phyloP scores from a whole-genome alignment of 2,888 invertebrate species.

The Lapara coniferarum region DNA sequence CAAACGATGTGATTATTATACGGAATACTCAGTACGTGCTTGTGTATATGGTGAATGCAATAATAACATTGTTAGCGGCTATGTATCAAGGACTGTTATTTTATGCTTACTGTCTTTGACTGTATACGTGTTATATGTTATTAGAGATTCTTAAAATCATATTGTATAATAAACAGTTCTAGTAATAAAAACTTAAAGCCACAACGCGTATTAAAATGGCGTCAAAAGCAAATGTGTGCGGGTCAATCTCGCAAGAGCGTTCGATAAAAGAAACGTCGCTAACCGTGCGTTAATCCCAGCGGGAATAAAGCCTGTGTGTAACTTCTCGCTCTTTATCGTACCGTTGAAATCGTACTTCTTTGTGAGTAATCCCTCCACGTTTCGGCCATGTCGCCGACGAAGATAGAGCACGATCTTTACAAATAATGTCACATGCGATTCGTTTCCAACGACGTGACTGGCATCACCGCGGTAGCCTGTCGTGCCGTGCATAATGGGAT shows the following conservation, averaged over 20 bases:
- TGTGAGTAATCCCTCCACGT: conserved; percentile 83
- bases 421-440: conserved; percentile 85
- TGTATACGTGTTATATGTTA: no score
- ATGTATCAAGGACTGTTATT: neutral
- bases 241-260: conserved; percentile 10
- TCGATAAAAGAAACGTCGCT: conserved; percentile 57
- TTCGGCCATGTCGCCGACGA: conserved; percentile 81
- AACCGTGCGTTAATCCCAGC: conserved; percentile 74
- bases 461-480: conserved; percentile 75
- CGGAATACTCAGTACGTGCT: conserved; percentile 32
- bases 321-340: conserved; percentile 81
- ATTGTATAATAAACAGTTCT: neutral
- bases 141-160: neutral
- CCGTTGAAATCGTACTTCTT: conserved; percentile 83
- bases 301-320: conserved; percentile 73
- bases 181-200: neutral
- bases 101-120: neutral
- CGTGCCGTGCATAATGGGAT: conserved; percentile 82
- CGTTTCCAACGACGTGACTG: conserved; percentile 82
- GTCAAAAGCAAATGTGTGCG: conserved; percentile 14
- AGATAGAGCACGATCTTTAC: conserved; percentile 84
- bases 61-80: conserved; percentile 48
- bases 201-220: conserved; percentile 9
- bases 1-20: conserved; percentile 62
- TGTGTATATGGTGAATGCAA: conserved; percentile 52